A percentile compares a stretch with the other conserved stretches of the same genome.
Conservation (phyloP, 2,888 invertebrate genomes). For the Masnerella sp. region DNA sequence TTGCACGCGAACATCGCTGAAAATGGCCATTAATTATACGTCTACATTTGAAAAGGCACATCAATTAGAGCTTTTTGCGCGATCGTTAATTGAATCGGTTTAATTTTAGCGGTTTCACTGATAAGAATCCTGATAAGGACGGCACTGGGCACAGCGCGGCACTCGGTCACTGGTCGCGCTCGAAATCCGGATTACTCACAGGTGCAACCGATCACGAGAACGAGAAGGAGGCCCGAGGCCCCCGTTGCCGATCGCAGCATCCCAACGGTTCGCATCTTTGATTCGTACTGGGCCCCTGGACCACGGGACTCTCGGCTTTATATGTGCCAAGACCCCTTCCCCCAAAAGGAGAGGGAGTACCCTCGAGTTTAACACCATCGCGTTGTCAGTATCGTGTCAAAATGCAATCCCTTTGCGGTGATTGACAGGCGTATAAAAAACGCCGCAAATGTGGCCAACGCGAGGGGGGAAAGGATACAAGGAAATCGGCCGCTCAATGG, state of each 20-base stretch:
- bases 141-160: conserved; percentile 51
- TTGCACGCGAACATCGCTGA: background rate
- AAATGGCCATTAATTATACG: background rate
- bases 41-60: too few species aligned
- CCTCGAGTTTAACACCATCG: conserved; percentile 70
- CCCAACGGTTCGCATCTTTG: conserved; percentile 74
- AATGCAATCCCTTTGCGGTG: conserved; percentile 61
- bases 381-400: conserved; percentile 63
- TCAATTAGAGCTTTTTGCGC: too few species aligned
- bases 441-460: conserved; percentile 31
- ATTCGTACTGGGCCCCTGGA: conserved; percentile 75
- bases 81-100: background rate
- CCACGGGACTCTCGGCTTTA: conserved; percentile 75
- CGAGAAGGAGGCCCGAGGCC: conserved; percentile 68
- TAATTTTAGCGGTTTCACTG: background rate
- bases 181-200: conserved; percentile 68
- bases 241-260: conserved; percentile 72
- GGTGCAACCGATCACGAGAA: conserved; percentile 67
- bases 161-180: conserved; percentile 59
- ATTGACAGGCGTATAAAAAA: conserved; percentile 59
- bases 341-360: conserved; percentile 63
- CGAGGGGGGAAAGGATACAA: conserved; percentile 52
- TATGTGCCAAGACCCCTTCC: conserved; percentile 67
- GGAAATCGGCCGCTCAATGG: conserved; percentile 51
- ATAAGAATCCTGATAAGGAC: background rate